Percentiles rank a stretch among this genome's conserved stretches.
phyloP scores from a whole-genome alignment of 2,113 vertebrate species.

The Anolis sagrei region DNA sequence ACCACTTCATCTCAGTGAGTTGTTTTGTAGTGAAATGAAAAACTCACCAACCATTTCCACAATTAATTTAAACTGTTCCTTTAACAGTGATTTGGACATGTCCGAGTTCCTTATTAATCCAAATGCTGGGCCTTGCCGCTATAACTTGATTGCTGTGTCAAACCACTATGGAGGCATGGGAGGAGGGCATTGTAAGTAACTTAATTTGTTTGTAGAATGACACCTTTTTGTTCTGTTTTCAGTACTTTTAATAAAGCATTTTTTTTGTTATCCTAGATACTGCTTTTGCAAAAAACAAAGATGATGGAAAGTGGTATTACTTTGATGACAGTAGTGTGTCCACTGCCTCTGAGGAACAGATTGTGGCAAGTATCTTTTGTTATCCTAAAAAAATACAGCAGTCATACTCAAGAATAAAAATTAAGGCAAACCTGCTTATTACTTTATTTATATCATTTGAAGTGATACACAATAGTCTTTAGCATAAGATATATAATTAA shows the following conservation, averaged over 20 bases:
- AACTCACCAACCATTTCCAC: neutral
- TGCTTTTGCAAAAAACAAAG: conserved; percentile 96
- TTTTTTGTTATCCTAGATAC: conserved; percentile 83
- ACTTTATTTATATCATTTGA: neutral
- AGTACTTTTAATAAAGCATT: conserved; percentile 28
- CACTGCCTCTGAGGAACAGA: conserved; percentile 92
- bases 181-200: conserved; percentile 95
- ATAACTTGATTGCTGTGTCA: conserved; percentile 98
- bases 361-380: conserved; percentile 87
- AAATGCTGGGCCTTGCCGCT: conserved; percentile 92
- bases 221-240: neutral
- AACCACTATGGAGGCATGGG: conserved; percentile 99
- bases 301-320: conserved; percentile 97
- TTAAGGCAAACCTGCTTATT: neutral
- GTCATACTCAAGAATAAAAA: neutral
- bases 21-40: conserved; percentile 13
- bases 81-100: conserved; percentile 96
- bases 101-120: conserved; percentile 98
- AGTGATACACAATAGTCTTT: neutral
- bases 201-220: neutral
- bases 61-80: conserved; percentile 55
- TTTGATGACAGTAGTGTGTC: conserved; percentile 98
- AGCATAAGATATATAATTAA: too few relatives aligned
- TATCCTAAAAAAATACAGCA: conserved; percentile 30
- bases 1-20: neutral